Conservation (phyloP, 2,797 vertebrate species). For the Sitta carolinensis region DNA sequence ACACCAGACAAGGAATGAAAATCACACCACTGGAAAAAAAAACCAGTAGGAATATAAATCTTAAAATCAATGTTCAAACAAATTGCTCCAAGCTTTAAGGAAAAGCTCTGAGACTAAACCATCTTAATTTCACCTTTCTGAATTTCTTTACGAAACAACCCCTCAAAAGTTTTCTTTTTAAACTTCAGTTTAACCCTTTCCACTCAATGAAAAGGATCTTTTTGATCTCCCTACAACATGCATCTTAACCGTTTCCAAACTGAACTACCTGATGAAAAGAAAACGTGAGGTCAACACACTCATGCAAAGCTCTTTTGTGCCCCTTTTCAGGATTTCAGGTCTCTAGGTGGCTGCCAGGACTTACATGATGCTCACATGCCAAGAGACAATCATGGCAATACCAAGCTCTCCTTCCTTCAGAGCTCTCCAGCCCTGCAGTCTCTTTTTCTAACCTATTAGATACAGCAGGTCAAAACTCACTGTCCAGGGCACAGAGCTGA, state of each 20-base stretch:
- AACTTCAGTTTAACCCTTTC: conserved; percentile 4
- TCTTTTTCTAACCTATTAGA: not conserved
- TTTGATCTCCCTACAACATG: not conserved
- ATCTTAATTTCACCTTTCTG: not conserved
- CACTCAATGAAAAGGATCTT: rapidly evolving
- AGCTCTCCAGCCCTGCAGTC: not conserved
- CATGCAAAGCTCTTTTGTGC: not conserved
- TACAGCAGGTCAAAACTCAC: not conserved
- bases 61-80: conserved; percentile 60
- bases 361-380: rapidly evolving
- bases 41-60: conserved; percentile 29
- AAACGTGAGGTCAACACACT: not conserved
- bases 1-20: conserved; percentile 52
- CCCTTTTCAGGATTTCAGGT: not conserved
- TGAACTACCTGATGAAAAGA: not conserved
- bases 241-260: not conserved
- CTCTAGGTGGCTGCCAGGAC: not conserved
- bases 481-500: not conserved
- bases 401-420: not conserved
- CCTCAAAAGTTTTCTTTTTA: not conserved
- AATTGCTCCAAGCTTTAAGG: conserved; percentile 38
- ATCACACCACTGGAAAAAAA: conserved; percentile 38
- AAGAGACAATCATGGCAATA: not conserved
- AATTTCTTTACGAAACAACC: not conserved
- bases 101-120: not conserved